Evolutionary conservation across 2,797 vertebrate species (phyloP).

Genomic region (Eurystomus glaucurus): DNA sequence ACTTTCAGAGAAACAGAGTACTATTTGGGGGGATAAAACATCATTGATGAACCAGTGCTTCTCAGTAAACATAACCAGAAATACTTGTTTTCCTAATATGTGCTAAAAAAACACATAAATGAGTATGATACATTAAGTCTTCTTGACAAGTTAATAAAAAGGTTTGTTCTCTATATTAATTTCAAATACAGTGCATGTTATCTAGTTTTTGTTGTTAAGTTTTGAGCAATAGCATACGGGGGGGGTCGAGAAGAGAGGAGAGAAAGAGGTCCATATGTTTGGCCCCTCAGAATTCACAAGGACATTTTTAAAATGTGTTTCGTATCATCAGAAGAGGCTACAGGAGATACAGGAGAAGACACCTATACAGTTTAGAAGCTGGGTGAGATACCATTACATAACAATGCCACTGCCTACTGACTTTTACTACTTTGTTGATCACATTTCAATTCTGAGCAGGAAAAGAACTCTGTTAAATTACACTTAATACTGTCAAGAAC

Average conservation of each 20-base stretch:
- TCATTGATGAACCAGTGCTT: neutral
- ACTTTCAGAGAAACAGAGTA: neutral
- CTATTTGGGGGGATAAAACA: neutral
- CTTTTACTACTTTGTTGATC: neutral
- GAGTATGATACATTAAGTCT: neutral
- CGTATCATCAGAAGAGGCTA: neutral
- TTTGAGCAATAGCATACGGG: neutral
- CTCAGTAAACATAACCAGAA: neutral
- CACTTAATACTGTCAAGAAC: neutral
- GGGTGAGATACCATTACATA: fast-evolving
- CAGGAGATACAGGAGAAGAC: neutral
- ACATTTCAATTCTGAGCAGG: neutral
- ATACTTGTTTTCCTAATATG: neutral
- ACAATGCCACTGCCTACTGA: neutral
- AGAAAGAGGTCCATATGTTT: neutral
- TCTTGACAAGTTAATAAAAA: neutral
- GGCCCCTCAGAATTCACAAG: neutral
- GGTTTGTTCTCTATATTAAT: neutral
- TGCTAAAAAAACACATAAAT: neutral
- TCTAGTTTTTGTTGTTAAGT: neutral
- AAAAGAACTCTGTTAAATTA: neutral
- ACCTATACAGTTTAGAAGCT: neutral
- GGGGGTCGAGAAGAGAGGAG: too few relatives aligned
- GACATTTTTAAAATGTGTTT: neutral
- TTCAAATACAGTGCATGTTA: neutral